These are phyloP conservation scores for Volucella inflata DNA, from an alignment of 2,888 invertebrate species.

Conservation along the genomic window DNA sequence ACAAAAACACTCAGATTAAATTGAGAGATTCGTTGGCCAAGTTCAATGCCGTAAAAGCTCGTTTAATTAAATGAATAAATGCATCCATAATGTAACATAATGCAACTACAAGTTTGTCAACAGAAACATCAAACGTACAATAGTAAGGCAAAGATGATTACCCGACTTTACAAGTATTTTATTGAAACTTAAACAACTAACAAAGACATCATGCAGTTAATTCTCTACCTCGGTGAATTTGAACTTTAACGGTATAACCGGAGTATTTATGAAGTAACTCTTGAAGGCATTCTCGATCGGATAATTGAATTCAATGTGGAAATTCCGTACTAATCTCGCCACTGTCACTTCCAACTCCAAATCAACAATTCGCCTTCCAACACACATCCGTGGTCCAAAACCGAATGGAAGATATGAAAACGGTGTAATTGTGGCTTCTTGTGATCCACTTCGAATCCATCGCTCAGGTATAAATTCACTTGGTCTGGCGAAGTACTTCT, in stretches of 20 bases:
- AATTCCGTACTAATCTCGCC: slow-evolving; percentile 83
- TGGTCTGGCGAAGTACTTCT: slow-evolving; percentile 85
- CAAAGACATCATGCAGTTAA: background rate
- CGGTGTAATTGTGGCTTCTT: slow-evolving; percentile 71
- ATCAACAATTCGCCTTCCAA: slow-evolving; percentile 90
- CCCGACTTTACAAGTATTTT: too few relatives aligned
- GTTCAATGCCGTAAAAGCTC: too few relatives aligned
- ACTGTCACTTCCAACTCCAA: slow-evolving; percentile 87
- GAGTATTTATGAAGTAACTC: slow-evolving; percentile 79
- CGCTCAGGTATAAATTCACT: slow-evolving; percentile 88
- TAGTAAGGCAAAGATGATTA: too few relatives aligned
- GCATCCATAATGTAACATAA: too few relatives aligned
- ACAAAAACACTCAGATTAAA: too few relatives aligned
- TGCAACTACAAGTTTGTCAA: too few relatives aligned
- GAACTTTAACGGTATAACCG: slow-evolving; percentile 81
- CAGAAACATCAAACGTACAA: too few relatives aligned
- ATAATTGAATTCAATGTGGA: slow-evolving; percentile 82
- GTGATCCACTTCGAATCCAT: slow-evolving; percentile 68
- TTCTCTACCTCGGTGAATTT: slow-evolving; percentile 79
- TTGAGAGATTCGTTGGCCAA: too few relatives aligned
- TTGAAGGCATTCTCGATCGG: slow-evolving; percentile 79
- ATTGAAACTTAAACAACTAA: too few relatives aligned
- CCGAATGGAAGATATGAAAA: slow-evolving; percentile 80
- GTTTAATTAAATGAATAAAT: too few relatives aligned
- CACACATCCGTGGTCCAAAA: slow-evolving; percentile 85